These are phyloP conservation scores for Trypoxylus dichotomus DNA, from an alignment of 1,140 invertebrate genomes.

Conservation along the genomic window DNA sequence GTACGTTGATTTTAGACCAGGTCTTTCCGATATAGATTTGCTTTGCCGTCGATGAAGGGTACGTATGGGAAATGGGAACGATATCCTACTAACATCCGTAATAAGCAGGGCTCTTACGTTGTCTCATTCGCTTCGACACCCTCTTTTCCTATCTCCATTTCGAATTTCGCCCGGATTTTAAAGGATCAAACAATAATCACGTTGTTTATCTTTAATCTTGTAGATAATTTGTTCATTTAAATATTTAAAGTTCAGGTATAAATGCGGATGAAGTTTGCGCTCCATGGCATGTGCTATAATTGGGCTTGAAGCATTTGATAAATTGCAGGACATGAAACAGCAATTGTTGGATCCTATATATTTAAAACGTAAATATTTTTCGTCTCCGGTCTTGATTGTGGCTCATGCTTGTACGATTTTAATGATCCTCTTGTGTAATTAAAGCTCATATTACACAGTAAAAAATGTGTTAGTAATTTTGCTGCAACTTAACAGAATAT, in stretches of 20 bases:
- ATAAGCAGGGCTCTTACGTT: not conserved
- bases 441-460: too few relatives aligned
- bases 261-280: not conserved
- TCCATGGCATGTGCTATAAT: too few relatives aligned
- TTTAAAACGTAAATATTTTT: too few relatives aligned
- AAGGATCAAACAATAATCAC: slow-evolving; percentile 14
- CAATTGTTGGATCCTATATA: too few relatives aligned
- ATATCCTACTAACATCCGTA: not conserved
- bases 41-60: slow-evolving; percentile 1
- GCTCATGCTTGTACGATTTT: too few relatives aligned
- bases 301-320: too few relatives aligned
- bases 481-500: too few relatives aligned
- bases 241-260: not conserved
- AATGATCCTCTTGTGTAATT: too few relatives aligned
- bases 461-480: too few relatives aligned
- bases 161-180: not conserved
- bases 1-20: slow-evolving; percentile 33
- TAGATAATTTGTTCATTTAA: not conserved
- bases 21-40: slow-evolving; percentile 12
- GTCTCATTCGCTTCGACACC: not conserved
- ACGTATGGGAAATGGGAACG: not conserved
- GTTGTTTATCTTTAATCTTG: slow-evolving; percentile 4
- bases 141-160: not conserved
- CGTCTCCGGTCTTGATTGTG: too few relatives aligned
- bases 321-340: too few relatives aligned